Base-by-base conservation (phyloP, 2,888 invertebrate genomes). In the Nymphalis urticae region DNA sequence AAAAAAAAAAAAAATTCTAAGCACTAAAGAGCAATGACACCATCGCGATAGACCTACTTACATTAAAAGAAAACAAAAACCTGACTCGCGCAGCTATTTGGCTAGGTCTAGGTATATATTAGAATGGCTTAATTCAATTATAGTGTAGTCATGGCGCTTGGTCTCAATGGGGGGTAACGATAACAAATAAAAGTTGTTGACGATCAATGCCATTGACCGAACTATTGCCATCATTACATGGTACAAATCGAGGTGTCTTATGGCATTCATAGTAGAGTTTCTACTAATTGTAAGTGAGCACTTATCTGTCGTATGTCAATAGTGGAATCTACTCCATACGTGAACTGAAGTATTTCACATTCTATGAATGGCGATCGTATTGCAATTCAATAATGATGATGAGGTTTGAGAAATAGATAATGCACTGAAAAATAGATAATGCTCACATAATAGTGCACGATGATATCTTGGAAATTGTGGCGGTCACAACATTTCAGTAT, bases 61-160 rank as follows among this genome's bases (percentile, higher is more conserved):
- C 54, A 2, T 17, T 54, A 27, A 17, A 54, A 13, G 10, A 42
- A 24, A 54, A 54, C 51, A 51, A 54, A 54, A 8, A 54, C 27
- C 17, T 54, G 27, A 32, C 9, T 17, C 17, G 17, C 27, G 42
- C 42, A 10, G 42, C 2, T 42, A 13, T 27, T 32, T 6, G 32
- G 9, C 54, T 56, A 56, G 54, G n/a, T 56, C 54, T 56, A 53
- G 24, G 24, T 24, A 27, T 24, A 19, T 51, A 51, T 21, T 51
- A 9, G 9, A 53, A 32, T 56, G 6, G 27, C 32, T 56, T 17
- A 56, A 56, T 56, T 56, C 32, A 32, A 56, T 56, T 56, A 56
- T 24, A 51, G 21, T 17, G 54, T 32, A 24, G 54, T 32, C 27
- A 53, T 24, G 42, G 42, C 42, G 53, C 16, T 21, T 32, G 54